Conservation (phyloP, 2,113 vertebrate species). For the Puma concolor region DNA sequence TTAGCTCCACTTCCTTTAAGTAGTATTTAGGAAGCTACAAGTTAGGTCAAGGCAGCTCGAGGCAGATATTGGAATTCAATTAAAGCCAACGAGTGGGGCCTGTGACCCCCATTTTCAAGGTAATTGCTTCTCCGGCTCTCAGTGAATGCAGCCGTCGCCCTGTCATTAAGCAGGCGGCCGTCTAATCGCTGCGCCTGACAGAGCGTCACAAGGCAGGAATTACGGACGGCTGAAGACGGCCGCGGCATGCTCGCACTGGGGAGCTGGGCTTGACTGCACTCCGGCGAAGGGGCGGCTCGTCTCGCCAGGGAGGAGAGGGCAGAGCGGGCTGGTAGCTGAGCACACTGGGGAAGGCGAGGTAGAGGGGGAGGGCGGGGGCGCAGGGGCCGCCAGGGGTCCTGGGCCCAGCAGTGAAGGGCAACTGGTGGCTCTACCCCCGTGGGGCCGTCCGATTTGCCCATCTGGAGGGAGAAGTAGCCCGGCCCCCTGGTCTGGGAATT, state of each 20-base stretch:
- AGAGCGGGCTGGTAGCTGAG: background rate
- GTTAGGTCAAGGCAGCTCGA: constrained; percentile 86
- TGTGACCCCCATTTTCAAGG: constrained; percentile 89
- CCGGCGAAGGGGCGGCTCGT: background rate
- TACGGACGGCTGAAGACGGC: constrained; percentile 35
- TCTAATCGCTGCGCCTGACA: constrained; percentile 79
- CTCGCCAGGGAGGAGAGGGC: background rate
- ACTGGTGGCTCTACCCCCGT: fast-evolving
- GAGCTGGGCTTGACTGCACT: background rate
- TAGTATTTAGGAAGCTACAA: constrained; percentile 80
- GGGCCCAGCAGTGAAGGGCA: background rate
- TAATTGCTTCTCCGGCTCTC: constrained; percentile 91
- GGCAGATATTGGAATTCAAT: constrained; percentile 92
- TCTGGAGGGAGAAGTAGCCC: background rate
- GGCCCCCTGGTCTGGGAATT: background rate
- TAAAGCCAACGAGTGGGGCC: constrained; percentile 89
- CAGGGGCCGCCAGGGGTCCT: background rate
- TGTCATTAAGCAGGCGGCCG: constrained; percentile 85
- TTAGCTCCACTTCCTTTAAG: constrained; percentile 82
- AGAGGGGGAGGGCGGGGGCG: background rate
- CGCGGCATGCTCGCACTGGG: background rate
- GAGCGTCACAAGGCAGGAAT: constrained; percentile 60
- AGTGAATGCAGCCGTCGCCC: constrained; percentile 80
- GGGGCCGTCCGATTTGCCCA: fast-evolving
- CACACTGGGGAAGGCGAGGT: background rate